Conservation (phyloP, 1,140 invertebrate species). For the Pseudomyrmex cubaensis region DNA sequence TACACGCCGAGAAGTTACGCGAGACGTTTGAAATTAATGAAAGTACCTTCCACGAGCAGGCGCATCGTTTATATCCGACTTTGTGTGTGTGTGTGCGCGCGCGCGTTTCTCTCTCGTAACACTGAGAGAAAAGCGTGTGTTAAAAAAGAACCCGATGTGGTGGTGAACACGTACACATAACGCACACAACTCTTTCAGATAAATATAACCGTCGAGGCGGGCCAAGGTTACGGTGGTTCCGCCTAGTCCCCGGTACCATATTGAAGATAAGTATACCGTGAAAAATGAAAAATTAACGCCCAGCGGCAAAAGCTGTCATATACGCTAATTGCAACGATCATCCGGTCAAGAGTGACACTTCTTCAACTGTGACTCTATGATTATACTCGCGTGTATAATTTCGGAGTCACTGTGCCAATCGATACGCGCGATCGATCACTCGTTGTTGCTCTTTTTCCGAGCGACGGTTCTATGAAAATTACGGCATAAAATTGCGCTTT, state of each 20-base stretch:
- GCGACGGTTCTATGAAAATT: constrained; percentile 39
- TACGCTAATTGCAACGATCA: constrained; percentile 13
- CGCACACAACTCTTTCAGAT: constrained; percentile 41
- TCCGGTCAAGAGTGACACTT: constrained; percentile 28
- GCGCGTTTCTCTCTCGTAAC: no score
- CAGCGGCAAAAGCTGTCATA: no score
- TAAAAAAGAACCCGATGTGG: no score
- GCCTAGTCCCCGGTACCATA: background rate
- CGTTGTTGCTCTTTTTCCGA: background rate
- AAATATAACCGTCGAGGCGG: constrained; percentile 65
- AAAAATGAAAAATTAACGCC: background rate
- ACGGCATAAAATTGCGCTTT: constrained; percentile 40
- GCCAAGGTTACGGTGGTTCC: constrained; percentile 62
- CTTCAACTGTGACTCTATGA: background rate
- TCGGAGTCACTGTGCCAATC: background rate
- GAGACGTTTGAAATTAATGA: constrained; percentile 66
- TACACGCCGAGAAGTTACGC: constrained; percentile 31
- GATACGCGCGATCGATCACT: background rate
- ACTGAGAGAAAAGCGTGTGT: no score
- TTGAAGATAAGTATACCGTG: background rate
- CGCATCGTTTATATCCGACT: constrained; percentile 15
- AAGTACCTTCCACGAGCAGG: constrained; percentile 8
- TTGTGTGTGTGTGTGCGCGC: no score
- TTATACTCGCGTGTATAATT: background rate
- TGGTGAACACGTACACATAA: background rate